Conservation (phyloP, 2,888 invertebrate species). For the Sussaba pulchella region DNA sequence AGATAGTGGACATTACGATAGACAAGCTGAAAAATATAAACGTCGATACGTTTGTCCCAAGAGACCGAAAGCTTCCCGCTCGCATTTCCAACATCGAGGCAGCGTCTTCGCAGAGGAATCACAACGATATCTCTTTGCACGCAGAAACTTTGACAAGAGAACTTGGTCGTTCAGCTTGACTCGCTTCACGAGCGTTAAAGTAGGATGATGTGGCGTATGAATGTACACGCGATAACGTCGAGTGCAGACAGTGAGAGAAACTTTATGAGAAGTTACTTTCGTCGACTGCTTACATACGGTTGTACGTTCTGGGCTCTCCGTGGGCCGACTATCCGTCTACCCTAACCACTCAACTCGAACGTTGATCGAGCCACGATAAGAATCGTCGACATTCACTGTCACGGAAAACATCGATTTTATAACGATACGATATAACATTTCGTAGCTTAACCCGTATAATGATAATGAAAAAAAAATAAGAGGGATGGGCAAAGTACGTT, state of each 20-base stretch:
- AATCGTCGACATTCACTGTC: background rate
- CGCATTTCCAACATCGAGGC: conserved; percentile 21
- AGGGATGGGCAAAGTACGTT: too few relatives aligned
- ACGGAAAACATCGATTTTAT: background rate
- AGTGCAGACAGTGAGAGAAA: conserved; percentile 26
- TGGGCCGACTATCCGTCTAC: conserved; percentile 3
- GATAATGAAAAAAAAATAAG: too few relatives aligned
- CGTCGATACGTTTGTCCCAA: background rate
- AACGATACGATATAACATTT: background rate
- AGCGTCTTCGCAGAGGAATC: conserved; percentile 1
- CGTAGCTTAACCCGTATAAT: background rate
- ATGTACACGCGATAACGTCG: background rate
- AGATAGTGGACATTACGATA: background rate
- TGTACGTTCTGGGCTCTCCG: background rate
- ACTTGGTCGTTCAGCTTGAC: conserved; percentile 35
- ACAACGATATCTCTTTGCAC: conserved; percentile 36
- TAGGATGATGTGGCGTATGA: background rate
- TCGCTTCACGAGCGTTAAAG: conserved; percentile 12
- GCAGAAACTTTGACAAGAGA: conserved; percentile 40
- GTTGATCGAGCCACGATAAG: background rate
- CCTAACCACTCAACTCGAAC: background rate
- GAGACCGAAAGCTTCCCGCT: background rate
- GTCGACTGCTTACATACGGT: conserved; percentile 34
- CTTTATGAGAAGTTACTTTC: conserved; percentile 27
- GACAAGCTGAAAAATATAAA: background rate